Conservation (phyloP, 92 coral and sea anemone species). For the Desmophyllum pertusum region DNA sequence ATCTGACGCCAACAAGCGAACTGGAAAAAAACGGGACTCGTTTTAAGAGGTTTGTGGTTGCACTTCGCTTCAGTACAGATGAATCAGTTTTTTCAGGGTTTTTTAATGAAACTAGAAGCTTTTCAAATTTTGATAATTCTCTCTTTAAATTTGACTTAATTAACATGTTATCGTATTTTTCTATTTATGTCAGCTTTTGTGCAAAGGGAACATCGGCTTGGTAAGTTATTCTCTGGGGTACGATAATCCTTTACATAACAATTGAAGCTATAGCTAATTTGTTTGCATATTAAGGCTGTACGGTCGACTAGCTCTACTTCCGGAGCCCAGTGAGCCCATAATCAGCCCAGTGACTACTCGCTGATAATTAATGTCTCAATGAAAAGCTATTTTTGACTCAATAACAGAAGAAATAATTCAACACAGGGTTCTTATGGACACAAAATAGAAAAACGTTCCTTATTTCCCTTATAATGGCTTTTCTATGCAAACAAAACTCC, state of each 20-base stretch:
- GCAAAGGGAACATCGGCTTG: slow-evolving; percentile 16
- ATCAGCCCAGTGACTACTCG: background rate
- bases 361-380: background rate
- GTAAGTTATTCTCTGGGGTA: background rate
- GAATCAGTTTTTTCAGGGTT: background rate
- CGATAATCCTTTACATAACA: background rate
- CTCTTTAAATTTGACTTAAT: too few species aligned
- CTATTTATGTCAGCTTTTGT: slow-evolving; percentile 12
- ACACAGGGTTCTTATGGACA: background rate
- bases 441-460: background rate
- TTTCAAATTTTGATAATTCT: too few species aligned
- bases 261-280: too few species aligned
- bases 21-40: background rate
- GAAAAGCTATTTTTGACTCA: background rate
- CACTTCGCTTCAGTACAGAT: background rate
- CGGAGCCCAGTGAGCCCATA: too few species aligned
- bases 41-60: background rate
- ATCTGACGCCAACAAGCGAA: slow-evolving; percentile 4
- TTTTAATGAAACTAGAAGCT: too few species aligned
- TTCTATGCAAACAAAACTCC: background rate
- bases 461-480: too few species aligned
- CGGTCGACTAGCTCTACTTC: too few species aligned
- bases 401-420: too few species aligned
- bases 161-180: background rate
- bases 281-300: too few species aligned